Evolutionary conservation across 2,113 vertebrate species (phyloP).

Genomic region (Oriolus oriolus): DNA sequence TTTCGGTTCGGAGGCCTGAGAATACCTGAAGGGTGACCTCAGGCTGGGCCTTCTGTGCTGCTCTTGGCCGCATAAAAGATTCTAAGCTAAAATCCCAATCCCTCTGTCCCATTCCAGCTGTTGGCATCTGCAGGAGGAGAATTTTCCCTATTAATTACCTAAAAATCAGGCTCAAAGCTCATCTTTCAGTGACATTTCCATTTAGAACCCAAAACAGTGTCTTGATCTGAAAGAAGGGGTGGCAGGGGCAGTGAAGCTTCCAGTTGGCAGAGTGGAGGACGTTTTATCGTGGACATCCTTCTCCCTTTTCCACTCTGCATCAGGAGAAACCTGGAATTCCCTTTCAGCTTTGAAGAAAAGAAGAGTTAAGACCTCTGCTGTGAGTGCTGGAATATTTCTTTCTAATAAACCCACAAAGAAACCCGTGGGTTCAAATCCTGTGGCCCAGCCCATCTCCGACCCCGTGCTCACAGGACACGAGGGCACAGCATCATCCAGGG

Average conservation of each 20-base stretch:
- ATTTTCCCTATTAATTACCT: not conserved
- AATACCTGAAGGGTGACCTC: not conserved
- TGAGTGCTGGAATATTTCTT: not conserved
- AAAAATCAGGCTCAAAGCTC: not conserved
- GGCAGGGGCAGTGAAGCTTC: not conserved
- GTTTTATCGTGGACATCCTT: not conserved
- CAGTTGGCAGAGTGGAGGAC: not conserved
- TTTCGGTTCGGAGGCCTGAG: not conserved
- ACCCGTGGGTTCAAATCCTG: not conserved
- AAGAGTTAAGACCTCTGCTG: not conserved
- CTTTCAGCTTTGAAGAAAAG: not conserved
- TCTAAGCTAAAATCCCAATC: not conserved
- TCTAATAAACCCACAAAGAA: rapidly evolving
- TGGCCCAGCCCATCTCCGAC: not conserved
- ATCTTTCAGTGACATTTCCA: not conserved
- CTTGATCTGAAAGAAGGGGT: not conserved
- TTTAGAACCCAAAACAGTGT: not conserved
- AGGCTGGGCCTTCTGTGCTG: not conserved
- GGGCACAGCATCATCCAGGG: not conserved
- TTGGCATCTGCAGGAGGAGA: not conserved
- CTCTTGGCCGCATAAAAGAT: not conserved
- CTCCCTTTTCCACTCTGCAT: not conserved
- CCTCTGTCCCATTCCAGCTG: not conserved
- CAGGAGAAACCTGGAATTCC: not conserved
- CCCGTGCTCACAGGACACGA: not conserved